Evolutionary conservation across 2,888 invertebrate genomes (phyloP).

Genomic region (Druceiella hillmani): DNA sequence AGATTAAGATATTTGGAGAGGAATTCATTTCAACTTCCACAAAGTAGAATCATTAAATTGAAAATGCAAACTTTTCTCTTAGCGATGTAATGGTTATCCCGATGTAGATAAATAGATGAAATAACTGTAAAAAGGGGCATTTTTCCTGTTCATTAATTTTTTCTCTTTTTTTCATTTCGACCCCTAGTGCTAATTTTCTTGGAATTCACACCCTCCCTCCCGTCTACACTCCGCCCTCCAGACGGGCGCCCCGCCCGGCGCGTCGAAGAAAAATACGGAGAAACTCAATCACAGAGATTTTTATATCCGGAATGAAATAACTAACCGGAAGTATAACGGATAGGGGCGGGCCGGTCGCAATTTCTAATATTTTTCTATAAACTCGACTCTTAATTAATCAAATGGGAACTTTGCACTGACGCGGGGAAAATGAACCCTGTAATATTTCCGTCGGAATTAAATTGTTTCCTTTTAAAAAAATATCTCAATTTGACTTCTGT

Average conservation of each 20-base stretch:
- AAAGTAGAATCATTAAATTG: conserved; percentile 58
- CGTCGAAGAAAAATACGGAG: conserved; percentile 25
- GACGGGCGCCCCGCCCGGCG: conserved; percentile 29
- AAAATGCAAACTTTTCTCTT: conserved; percentile 57
- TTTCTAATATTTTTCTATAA: conserved; percentile 47
- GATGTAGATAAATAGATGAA: conserved; percentile 55
- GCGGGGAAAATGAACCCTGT: too few relatives aligned
- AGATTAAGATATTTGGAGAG: too few relatives aligned
- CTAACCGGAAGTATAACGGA: conserved; percentile 47
- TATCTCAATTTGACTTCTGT: too few relatives aligned
- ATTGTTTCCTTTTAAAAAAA: too few relatives aligned
- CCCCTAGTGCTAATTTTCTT: conserved; percentile 57
- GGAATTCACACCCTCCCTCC: conserved; percentile 49
- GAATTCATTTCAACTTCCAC: conserved; percentile 55
- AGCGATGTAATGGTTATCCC: conserved; percentile 57
- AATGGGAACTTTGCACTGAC: too few relatives aligned
- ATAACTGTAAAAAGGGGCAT: conserved; percentile 55
- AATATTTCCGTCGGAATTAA: too few relatives aligned
- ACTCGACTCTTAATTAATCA: conserved; percentile 41
- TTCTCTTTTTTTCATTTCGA: conserved; percentile 55
- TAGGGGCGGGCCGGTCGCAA: too few relatives aligned
- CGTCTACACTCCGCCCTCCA: conserved; percentile 36
- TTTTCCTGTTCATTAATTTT: conserved; percentile 59
- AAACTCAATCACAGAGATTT: conserved; percentile 54
- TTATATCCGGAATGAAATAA: conserved; percentile 57